These are phyloP conservation scores for Trachelus stipa DNA, from an alignment of 2,888 invertebrate species.

Conservation along the genomic window DNA sequence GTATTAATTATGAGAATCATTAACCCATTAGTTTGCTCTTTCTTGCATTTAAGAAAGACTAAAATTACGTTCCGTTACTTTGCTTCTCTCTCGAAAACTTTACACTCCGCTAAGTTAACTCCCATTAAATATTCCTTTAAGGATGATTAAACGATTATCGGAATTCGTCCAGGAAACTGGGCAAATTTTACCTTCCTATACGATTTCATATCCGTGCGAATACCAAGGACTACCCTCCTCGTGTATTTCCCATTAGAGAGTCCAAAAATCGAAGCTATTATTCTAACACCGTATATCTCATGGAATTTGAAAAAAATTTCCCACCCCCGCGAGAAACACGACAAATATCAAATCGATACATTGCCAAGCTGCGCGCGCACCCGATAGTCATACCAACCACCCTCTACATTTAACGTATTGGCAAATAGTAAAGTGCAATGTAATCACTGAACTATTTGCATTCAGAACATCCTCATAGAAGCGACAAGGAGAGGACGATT, in stretches of 20 bases:
- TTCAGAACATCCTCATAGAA: conserved; percentile 20
- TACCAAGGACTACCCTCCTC: background rate
- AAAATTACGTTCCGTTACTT: background rate
- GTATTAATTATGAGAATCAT: too few species aligned
- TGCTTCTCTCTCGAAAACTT: background rate
- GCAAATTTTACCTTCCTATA: background rate
- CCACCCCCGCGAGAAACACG: conserved; percentile 39
- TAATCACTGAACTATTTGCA: conserved; percentile 27
- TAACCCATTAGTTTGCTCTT: background rate
- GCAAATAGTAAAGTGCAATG: conserved; percentile 34
- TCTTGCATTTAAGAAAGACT: background rate
- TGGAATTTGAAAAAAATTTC: conserved; percentile 31
- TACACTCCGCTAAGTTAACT: background rate
- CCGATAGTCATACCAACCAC: conserved; percentile 30
- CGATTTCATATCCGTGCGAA: background rate
- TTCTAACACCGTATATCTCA: conserved; percentile 2
- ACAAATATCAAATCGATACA: conserved; percentile 54
- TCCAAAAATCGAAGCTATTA: background rate
- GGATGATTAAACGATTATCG: background rate
- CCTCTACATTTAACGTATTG: conserved; percentile 36
- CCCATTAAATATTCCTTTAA: background rate
- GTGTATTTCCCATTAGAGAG: background rate
- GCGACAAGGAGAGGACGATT: background rate
- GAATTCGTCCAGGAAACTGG: background rate
- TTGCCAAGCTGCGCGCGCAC: conserved; percentile 45